Percentiles rank a stretch among this genome's conserved stretches.
These are phyloP conservation scores for Agonopterix subpropinquella DNA, from an alignment of 2,888 invertebrate species.

Conservation along the genomic window DNA sequence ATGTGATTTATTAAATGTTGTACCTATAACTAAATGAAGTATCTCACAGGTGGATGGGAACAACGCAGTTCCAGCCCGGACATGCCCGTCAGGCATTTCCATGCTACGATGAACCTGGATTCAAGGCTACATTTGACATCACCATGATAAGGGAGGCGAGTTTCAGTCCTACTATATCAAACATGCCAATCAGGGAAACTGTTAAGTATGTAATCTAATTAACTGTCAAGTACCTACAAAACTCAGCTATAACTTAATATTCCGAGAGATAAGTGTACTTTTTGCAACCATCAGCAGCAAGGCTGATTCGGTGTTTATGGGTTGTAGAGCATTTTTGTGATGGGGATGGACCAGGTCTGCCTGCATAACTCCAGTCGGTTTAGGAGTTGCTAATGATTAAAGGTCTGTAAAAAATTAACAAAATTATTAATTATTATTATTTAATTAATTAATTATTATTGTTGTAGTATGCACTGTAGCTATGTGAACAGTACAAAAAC, in stretches of 20 bases:
- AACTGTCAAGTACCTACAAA: background rate
- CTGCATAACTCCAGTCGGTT: too few relatives aligned
- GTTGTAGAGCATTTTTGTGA: too few relatives aligned
- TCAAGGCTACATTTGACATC: constrained; percentile 85
- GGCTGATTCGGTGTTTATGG: too few relatives aligned
- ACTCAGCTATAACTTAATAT: background rate
- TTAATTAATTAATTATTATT: too few relatives aligned
- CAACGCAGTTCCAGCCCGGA: constrained; percentile 88
- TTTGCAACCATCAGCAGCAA: too few relatives aligned
- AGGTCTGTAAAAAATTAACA: too few relatives aligned
- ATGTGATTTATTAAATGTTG: background rate
- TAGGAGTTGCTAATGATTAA: too few relatives aligned
- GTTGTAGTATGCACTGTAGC: too few relatives aligned
- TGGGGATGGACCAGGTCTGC: too few relatives aligned
- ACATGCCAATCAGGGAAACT: constrained; percentile 76
- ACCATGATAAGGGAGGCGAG: constrained; percentile 75
- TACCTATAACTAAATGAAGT: constrained; percentile 1
- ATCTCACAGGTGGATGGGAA: constrained; percentile 79
- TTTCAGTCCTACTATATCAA: constrained; percentile 75
- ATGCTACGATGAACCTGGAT: constrained; percentile 90
- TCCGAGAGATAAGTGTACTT: too few relatives aligned
- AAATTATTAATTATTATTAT: too few relatives aligned
- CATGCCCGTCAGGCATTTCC: constrained; percentile 90
- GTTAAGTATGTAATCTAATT: constrained; percentile 29
- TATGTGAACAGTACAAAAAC: too few relatives aligned